Conservation (phyloP, 2,113 vertebrate species). For the Nycticorax nycticorax region DNA sequence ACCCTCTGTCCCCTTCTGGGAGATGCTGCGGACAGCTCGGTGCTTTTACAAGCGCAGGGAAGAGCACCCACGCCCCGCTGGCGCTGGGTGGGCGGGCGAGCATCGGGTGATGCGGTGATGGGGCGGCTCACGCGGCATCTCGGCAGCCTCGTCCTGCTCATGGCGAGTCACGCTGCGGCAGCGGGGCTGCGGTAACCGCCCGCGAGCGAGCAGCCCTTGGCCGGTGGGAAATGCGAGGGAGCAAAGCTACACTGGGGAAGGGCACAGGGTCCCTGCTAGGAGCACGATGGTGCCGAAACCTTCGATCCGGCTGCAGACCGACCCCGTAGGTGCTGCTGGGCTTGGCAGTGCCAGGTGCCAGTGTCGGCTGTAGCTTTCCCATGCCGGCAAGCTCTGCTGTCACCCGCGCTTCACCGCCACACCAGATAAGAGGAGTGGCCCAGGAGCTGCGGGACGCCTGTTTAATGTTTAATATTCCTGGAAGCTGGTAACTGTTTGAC, state of each 20-base stretch:
- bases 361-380: not conserved
- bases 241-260: not conserved
- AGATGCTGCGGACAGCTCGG: not conserved
- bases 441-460: not conserved
- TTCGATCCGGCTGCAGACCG: not conserved
- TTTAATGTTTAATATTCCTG: conserved; percentile 42
- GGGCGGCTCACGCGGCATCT: conserved; percentile 55
- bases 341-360: not conserved
- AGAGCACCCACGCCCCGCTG: conserved; percentile 15
- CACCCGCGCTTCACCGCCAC: not conserved
- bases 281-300: not conserved
- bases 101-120: conserved; percentile 45
- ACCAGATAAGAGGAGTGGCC: not conserved
- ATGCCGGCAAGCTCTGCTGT: not conserved
- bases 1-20: not conserved
- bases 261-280: fast-evolving
- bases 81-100: conserved; percentile 32
- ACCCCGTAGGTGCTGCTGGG: not conserved
- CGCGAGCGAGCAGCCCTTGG: not conserved
- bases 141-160: conserved; percentile 15
- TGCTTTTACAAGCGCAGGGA: not conserved
- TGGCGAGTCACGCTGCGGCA: conserved; percentile 44
- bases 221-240: not conserved
- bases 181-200: not conserved
- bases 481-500: conserved; percentile 41